These are phyloP conservation scores for Sylvicola cinctus DNA, from an alignment of 2,888 invertebrate genomes.

Conservation along the genomic window DNA sequence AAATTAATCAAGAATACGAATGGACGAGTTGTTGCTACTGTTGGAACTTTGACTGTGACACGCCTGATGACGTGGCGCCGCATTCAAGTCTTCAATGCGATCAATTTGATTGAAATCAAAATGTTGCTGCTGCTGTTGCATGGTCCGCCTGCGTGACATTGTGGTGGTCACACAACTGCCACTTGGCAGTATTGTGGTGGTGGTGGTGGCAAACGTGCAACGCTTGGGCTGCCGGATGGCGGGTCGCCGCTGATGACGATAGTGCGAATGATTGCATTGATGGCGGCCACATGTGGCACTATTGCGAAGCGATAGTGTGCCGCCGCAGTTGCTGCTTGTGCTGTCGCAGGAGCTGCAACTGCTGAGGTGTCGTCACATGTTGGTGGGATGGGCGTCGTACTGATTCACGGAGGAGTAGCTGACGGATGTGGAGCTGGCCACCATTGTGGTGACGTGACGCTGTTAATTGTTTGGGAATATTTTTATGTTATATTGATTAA, in stretches of 20 bases:
- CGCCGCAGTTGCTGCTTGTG: conserved; percentile 7
- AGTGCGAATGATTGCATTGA: conserved; percentile 23
- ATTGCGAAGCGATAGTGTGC: conserved; percentile 12
- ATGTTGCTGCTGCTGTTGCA: too few species aligned
- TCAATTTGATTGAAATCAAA: too few species aligned
- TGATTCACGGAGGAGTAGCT: conserved; percentile 25
- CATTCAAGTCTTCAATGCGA: too few species aligned
- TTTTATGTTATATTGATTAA: too few species aligned
- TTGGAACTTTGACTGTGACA: conserved; percentile 11
- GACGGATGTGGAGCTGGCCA: conserved; percentile 23
- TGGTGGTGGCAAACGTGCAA: conserved; percentile 19
- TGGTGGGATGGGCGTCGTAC: conserved; percentile 20
- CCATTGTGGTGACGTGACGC: conserved; percentile 27
- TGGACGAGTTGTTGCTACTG: conserved; percentile 10
- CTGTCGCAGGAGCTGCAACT: conserved; percentile 26
- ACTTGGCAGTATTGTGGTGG: conserved; percentile 13
- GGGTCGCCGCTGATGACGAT: conserved; percentile 16
- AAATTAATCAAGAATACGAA: conserved; percentile 9
- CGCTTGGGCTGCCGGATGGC: conserved; percentile 13
- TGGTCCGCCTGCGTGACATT: too few species aligned
- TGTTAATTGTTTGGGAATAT: too few species aligned
- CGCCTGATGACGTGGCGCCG: conserved; percentile 7
- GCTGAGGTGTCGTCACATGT: conserved; percentile 27
- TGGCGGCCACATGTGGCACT: conserved; percentile 15
- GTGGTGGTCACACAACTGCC: neutral